These are phyloP conservation scores for Onthophagus sagittarius DNA, from an alignment of 2,888 invertebrate species.

Conservation along the genomic window DNA sequence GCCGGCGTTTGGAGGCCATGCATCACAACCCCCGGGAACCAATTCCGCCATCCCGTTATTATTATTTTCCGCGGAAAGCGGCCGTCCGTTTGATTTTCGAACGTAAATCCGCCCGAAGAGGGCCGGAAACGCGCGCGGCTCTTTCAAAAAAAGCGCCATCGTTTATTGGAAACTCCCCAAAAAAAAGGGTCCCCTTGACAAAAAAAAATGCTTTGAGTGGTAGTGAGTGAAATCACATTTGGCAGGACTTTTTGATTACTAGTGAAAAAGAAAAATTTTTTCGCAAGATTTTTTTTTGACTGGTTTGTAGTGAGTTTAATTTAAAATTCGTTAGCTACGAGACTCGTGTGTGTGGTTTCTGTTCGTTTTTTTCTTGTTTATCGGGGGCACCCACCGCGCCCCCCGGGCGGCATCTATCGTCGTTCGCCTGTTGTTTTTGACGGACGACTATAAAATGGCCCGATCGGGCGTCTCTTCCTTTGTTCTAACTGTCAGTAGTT, in stretches of 20 bases:
- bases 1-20: background rate
- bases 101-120: background rate
- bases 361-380: background rate
- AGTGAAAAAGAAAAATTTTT: conserved; percentile 1
- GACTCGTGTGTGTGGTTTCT: background rate
- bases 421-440: conserved; percentile 13
- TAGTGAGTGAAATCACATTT: background rate
- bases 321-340: conserved; percentile 10
- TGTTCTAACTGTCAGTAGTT: conserved; percentile 24
- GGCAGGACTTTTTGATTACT: background rate
- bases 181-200: background rate
- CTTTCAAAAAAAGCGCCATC: background rate
- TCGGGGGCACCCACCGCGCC: background rate
- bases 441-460: conserved; percentile 22
- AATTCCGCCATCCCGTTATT: background rate
- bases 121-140: background rate
- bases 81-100: background rate
- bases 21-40: background rate
- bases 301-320: background rate
- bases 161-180: background rate
- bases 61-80: background rate
- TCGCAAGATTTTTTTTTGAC: background rate
- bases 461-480: conserved; percentile 22
- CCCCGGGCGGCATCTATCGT: conserved; percentile 9
- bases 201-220: background rate